Conservation (phyloP, 2,797 vertebrate species). For the Sebastes miniatus region DNA sequence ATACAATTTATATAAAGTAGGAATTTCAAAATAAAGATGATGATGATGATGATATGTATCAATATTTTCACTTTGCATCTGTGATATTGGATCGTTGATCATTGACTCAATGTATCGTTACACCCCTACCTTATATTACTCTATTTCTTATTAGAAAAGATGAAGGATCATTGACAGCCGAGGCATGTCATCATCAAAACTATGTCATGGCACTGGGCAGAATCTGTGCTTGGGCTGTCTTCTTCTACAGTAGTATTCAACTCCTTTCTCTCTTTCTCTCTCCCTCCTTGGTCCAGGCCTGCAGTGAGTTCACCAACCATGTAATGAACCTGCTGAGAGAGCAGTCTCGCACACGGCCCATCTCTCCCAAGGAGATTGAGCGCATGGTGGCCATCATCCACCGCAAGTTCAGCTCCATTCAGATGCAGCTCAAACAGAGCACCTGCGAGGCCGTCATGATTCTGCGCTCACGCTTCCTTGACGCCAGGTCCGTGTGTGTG, state of each 20-base stretch:
- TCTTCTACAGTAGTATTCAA: constrained; percentile 32
- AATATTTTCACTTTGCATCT: too few relatives aligned
- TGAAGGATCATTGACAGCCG: not conserved
- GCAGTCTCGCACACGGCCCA: constrained; percentile 92
- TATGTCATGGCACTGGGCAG: not conserved
- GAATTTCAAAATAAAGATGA: too few relatives aligned
- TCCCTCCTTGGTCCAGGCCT: constrained; percentile 79
- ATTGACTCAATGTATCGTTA: too few relatives aligned
- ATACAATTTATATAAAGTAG: too few relatives aligned
- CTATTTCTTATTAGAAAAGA: not conserved
- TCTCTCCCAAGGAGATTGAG: constrained; percentile 94
- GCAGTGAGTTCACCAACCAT: constrained; percentile 94
- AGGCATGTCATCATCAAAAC: constrained; percentile 1
- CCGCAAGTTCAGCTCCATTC: constrained; percentile 95
- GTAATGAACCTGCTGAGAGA: constrained; percentile 96
- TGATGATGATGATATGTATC: too few relatives aligned
- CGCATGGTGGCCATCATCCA: constrained; percentile 96
- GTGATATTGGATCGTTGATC: too few relatives aligned
- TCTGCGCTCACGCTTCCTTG: constrained; percentile 91
- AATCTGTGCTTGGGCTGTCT: constrained; percentile 7
- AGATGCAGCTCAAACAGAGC: constrained; percentile 96
- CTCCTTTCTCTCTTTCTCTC: constrained; percentile 6
- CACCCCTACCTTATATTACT: not conserved
- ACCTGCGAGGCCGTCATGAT: constrained; percentile 96
- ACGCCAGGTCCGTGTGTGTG: constrained; percentile 85